Base-by-base conservation (phyloP, 2,888 invertebrate species). In the Aphrophora alni region DNA sequence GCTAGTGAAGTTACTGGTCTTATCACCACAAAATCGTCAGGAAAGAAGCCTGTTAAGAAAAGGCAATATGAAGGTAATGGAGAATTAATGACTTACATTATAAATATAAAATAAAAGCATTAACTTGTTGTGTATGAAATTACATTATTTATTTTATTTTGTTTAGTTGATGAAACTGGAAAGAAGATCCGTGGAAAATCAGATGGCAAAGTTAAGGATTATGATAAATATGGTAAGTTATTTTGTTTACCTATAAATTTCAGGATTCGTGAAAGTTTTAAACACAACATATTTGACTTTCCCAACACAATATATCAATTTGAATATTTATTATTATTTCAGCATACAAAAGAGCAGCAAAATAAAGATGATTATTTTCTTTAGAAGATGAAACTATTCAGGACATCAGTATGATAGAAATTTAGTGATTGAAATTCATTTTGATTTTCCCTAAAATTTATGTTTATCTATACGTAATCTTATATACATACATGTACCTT, bases 121-220 rank as follows among this genome's bases (percentile, higher is more conserved):
- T 44, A 10, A 44, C 44, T 12, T 44, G 17, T 44, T 44, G 17
- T 44, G 17, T 10, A n/a, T n/a, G n/a, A n/a, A n/a, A n/a, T n/a
- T n/a, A n/a, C n/a, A n/a, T n/a, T n/a, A n/a, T n/a, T 71, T 14
- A 25, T 77, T 79, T 69, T 81, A 71, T 68, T 73, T 76, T 72
- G 86, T 86, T 26, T 87, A 90, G 92, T 95, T 77, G 97, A 97
- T 88, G 95, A 93, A 86, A 92, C 91, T 79, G 97, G 97, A 86
- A 97, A 96, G 87, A 97, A 95, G 87, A 95, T 98, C 80, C 93
- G 99, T 82, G 95, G 98, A 77, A 95, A 95, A 87, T 94, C 95
- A 77, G 97, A 97, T 89, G 97, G 95, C 51, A 94, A 95, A 2
- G 92, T 97, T 74, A 95, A 95, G 86, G 98, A 99, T 89, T 99